A percentile compares a stretch with the other conserved stretches of the same genome.
Evolutionary conservation across 1,140 invertebrate species (phyloP).

Genomic region (Aphaenogaster floridana): DNA sequence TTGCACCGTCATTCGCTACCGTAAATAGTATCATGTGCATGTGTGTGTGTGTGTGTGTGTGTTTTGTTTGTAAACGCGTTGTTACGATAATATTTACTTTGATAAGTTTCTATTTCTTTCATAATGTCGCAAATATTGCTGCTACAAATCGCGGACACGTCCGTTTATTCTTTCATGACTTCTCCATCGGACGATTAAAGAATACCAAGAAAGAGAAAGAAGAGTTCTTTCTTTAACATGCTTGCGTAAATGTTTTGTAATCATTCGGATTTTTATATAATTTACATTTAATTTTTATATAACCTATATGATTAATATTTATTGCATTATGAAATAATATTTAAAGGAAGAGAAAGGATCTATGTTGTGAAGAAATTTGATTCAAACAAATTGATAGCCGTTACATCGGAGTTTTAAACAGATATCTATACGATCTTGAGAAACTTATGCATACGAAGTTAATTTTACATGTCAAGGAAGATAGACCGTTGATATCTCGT

Average conservation of each 20-base stretch:
- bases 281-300: not conserved
- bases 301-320: not conserved
- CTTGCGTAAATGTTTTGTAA: not conserved
- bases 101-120: slow-evolving; percentile 14
- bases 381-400: not conserved
- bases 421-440: not conserved
- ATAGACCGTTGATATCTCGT: slow-evolving; percentile 21
- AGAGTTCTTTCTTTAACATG: not conserved
- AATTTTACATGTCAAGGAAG: slow-evolving; percentile 19
- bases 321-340: not conserved
- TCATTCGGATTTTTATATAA: not conserved
- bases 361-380: not conserved
- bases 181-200: not conserved
- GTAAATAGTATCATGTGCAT: not conserved
- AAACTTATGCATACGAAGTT: not conserved
- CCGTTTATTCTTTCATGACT: not conserved
- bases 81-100: slow-evolving; percentile 37
- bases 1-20: not conserved
- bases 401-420: not conserved
- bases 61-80: not conserved
- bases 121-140: slow-evolving; percentile 10
- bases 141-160: not conserved
- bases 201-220: not conserved
- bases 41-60: not conserved
- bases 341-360: not conserved